Base-by-base conservation (phyloP, 2,888 invertebrate species). In the Drosophila cognata region DNA sequence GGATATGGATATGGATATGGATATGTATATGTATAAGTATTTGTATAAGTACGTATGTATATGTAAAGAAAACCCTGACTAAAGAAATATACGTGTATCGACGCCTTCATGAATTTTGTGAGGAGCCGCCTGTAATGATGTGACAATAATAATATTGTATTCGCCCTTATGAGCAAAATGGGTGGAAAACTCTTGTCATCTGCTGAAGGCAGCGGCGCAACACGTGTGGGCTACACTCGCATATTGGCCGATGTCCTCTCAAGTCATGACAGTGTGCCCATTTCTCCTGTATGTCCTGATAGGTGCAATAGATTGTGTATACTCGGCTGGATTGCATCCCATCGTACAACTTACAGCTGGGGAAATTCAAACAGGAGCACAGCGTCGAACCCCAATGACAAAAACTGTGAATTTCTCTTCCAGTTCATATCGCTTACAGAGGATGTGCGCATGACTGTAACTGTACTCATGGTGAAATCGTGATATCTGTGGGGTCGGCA, bases 371-470 rank as follows among this genome's bases (percentile, higher is more conserved):
- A 28, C 13, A 60, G 74, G 60, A 50, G 61, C 48, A 56, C 31
- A 28, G 29, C 31, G 29, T 31, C 29, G 10, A 51, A 41, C 29
- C 41, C 29, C 21, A 25, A 21, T 52, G 56, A 51, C 58, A n/a
- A 29, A 48, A 28, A 46, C 33, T 58, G 48, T 57, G 55, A 46
- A 66, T 36, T 52, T 52, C 63, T 63, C 53, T 64, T 57, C 31
- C 46, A 38, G 18, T 58, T 53, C 28, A 31, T 33, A 36, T 31
- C 25, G 31, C 10, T 33, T 48, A 38, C 35, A n/a, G 18, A 38
- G 10, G 10, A 25, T 62, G 33, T 79, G 82, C 79, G 79, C 79
- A 80, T 80, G 79, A 46, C 70, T 53, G 33, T 10, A 36, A 53
- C 48, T 33, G 50, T 28, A 25, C 11, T 18, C 35, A 51, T 62